Evolutionary conservation across 2,113 vertebrate genomes (phyloP).

Genomic region (Lophura nycthemera): DNA sequence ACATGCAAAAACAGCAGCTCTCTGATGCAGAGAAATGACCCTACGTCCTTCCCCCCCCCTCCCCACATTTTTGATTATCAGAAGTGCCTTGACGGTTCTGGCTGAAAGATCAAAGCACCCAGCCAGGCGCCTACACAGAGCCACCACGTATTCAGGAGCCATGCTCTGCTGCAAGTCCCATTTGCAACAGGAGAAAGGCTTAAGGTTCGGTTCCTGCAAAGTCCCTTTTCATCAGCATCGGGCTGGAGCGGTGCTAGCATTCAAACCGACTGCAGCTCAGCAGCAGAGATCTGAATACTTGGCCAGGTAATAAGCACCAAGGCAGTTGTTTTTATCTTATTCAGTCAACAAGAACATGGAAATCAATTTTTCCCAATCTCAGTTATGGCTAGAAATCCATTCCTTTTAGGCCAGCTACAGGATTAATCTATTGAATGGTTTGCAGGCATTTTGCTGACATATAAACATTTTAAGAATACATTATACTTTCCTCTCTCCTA

Average conservation of each 20-base stretch:
- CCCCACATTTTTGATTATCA: neutral
- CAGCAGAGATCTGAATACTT: constrained; percentile 54
- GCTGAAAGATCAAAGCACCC: neutral
- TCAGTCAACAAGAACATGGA: constrained; percentile 83
- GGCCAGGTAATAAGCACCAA: constrained; percentile 64
- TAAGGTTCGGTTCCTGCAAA: neutral
- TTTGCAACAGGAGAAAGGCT: neutral
- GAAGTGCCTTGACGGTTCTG: neutral
- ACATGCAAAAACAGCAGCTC: neutral
- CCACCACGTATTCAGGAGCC: neutral
- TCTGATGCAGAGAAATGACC: neutral
- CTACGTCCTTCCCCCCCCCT: neutral
- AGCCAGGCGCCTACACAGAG: neutral
- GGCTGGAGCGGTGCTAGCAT: neutral
- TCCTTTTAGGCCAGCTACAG: constrained; percentile 82
- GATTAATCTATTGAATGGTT: constrained; percentile 86
- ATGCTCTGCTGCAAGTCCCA: neutral
- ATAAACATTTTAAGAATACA: constrained; percentile 85
- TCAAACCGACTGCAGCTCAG: neutral
- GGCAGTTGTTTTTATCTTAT: constrained; percentile 79
- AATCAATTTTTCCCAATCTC: constrained; percentile 86
- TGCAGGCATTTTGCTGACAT: constrained; percentile 84
- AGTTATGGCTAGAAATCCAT: constrained; percentile 84
- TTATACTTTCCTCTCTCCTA: constrained; percentile 70
- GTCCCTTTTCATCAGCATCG: neutral